Evolutionary conservation across 37 sponge, comb jelly and placozoan species (phyloP), one percentile per base, ranked within the genome.

Genomic region (Petrosia ficiformis): DNA sequence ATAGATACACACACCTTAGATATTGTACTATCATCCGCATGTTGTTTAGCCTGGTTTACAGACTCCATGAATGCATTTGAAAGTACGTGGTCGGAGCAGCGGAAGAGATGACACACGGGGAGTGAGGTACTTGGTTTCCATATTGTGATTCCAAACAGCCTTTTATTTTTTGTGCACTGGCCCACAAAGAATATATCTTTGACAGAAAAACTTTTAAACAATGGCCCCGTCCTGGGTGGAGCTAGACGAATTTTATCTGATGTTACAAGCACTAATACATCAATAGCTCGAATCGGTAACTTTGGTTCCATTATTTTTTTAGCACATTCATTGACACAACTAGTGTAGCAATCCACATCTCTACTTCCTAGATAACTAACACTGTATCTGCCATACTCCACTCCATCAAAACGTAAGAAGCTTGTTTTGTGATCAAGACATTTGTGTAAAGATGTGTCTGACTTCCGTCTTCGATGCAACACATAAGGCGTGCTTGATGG

Each of bases 191-290:
- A 70, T 2, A 86, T 69, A 26, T 86, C 78, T 63, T 75, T 57
- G n/a, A 86, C 44, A n/a, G 83, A 75, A 75, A 91, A 86, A 16
- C 83, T 82, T 22, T 73, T 71, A 63, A 84, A 84, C 25, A 91
- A 75, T 0, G 74, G 65, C 28, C 59, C n/a, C 40, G 74, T 70
- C 38, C 73, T 39, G 28, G 82, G 87, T 2, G 84, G 87, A 30
- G 87, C 82, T 25, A 91, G 76, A 30, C 80, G 43, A 5, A 91
- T 70, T 22, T 73, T 81, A 38, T 82, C 65, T 1, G 83, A 66
- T 36, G 67, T 79, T 11, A 91, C 83, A 32, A 86, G 81, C 16
- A 42, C 83, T 0, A 78, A 26, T 11, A 86, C 79, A 42, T 86
- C 80, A 29, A 35, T 71, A 5, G 63, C 63, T 5, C 26, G 14